A percentile compares a stretch with the other conserved stretches of the same genome.
phyloP scores from a whole-genome alignment of 2,888 invertebrate species.

The Hirtodrosophila histrioides region DNA sequence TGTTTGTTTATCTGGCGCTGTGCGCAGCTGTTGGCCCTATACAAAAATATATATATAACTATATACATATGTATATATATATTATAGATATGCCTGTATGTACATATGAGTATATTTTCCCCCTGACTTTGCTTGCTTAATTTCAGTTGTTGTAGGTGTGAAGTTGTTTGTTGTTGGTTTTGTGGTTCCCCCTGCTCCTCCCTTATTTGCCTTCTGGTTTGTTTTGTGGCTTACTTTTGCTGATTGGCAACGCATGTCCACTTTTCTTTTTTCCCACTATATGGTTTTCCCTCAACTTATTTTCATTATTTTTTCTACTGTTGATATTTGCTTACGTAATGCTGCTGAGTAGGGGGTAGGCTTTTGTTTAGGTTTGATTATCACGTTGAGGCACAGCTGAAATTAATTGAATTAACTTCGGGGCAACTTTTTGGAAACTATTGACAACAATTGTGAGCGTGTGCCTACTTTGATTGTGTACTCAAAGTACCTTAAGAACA shows the following conservation, averaged over 20 bases:
- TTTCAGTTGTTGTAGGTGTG: constrained; percentile 52
- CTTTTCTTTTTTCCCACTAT: constrained; percentile 12
- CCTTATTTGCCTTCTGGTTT: constrained; percentile 45
- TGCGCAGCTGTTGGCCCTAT: constrained; percentile 39
- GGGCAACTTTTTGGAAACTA: neutral
- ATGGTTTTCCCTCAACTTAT: constrained; percentile 31
- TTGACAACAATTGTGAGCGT: constrained; percentile 4
- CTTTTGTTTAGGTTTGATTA: constrained; percentile 30
- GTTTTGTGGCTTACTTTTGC: constrained; percentile 66
- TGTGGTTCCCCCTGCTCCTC: neutral
- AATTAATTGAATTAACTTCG: constrained; percentile 66
- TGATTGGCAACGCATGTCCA: constrained; percentile 69
- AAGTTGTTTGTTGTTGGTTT: constrained; percentile 36
- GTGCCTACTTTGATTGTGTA: neutral
- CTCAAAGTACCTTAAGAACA: too few species aligned
- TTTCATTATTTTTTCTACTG: constrained; percentile 20
- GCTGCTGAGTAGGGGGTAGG: constrained; percentile 25
- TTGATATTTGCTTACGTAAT: constrained; percentile 67
- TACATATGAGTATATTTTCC: constrained; percentile 17
- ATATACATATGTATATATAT: constrained; percentile 7
- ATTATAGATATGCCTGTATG: constrained; percentile 23
- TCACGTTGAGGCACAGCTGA: constrained; percentile 19
- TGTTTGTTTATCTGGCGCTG: constrained; percentile 51
- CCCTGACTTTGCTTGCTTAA: constrained; percentile 54
- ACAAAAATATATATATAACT: constrained; percentile 1